Percentiles rank a stretch among this genome's conserved stretches.
phyloP scores from a whole-genome alignment of 92 coral and sea anemone genomes.

The Actinostola sp. region DNA sequence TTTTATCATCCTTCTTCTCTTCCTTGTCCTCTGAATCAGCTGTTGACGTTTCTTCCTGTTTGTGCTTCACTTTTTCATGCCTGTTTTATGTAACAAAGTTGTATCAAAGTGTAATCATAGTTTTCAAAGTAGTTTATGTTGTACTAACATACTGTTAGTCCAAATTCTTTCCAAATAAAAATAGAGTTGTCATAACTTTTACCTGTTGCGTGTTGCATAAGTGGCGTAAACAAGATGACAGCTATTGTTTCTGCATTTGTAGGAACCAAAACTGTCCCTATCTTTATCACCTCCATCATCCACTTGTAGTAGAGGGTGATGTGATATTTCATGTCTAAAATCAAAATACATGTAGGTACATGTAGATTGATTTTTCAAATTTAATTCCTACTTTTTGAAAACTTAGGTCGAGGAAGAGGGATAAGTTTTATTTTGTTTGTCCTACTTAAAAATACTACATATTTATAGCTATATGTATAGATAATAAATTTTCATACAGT shows the following conservation, averaged over 20 bases:
- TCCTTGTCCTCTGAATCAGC: conserved; percentile 9
- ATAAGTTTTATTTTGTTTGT: too few species aligned
- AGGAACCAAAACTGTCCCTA: conserved; percentile 52
- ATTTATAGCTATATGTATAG: background rate
- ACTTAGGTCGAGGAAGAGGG: too few species aligned
- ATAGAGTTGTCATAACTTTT: conserved; percentile 2
- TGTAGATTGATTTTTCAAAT: background rate
- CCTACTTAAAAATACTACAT: too few species aligned
- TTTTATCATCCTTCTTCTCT: conserved; percentile 36
- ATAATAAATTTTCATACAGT: background rate
- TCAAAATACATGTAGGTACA: background rate
- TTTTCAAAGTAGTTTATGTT: background rate
- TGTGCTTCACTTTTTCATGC: conserved; percentile 54
- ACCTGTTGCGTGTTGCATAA: conserved; percentile 51
- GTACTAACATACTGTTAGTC: background rate
- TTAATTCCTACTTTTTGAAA: too few species aligned
- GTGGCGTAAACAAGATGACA: conserved; percentile 49
- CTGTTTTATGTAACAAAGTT: conserved; percentile 15
- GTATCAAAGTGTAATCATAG: background rate
- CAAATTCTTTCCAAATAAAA: background rate
- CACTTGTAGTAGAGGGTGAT: conserved; percentile 31
- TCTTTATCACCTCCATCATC: conserved; percentile 43
- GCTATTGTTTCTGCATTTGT: conserved; percentile 47
- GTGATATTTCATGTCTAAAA: conserved; percentile 44
- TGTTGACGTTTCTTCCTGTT: conserved; percentile 2